Evolutionary conservation across 2,113 vertebrate species (phyloP).

Genomic region (Myotis yumanensis): DNA sequence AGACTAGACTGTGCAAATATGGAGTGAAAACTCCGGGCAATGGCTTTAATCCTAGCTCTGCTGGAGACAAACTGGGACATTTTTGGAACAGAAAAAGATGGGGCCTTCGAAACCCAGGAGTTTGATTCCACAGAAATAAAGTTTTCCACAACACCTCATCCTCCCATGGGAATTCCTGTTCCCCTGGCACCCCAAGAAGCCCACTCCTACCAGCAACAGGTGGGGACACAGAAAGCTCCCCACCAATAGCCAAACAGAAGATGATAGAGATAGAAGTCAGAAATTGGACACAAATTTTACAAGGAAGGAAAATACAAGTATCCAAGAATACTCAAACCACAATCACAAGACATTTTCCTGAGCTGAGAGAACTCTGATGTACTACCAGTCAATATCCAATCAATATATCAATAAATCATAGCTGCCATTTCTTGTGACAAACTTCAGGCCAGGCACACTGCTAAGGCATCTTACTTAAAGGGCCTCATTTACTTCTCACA

Average conservation of each 20-base stretch:
- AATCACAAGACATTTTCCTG: not conserved
- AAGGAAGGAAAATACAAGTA: not conserved
- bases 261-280: not conserved
- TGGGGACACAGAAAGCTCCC: too few relatives aligned
- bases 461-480: not conserved
- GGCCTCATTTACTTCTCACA: not conserved
- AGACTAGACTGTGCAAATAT: too few relatives aligned
- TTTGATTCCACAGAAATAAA: too few relatives aligned
- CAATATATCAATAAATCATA: not conserved
- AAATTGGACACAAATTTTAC: not conserved
- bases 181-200: too few relatives aligned
- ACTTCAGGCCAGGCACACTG: not conserved
- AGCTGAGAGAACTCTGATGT: not conserved
- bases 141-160: too few relatives aligned
- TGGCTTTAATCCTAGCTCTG: too few relatives aligned
- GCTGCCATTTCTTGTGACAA: not conserved
- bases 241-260: not conserved
- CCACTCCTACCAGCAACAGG: too few relatives aligned
- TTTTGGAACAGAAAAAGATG: too few relatives aligned
- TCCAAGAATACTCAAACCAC: not conserved
- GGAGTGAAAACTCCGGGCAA: too few relatives aligned
- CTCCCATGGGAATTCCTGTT: too few relatives aligned
- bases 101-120: too few relatives aligned
- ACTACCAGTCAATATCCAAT: not conserved
- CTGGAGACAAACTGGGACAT: too few relatives aligned